phyloP scores from a whole-genome alignment of 2,888 invertebrate species.

The Drepanosiphum platanoidis region DNA sequence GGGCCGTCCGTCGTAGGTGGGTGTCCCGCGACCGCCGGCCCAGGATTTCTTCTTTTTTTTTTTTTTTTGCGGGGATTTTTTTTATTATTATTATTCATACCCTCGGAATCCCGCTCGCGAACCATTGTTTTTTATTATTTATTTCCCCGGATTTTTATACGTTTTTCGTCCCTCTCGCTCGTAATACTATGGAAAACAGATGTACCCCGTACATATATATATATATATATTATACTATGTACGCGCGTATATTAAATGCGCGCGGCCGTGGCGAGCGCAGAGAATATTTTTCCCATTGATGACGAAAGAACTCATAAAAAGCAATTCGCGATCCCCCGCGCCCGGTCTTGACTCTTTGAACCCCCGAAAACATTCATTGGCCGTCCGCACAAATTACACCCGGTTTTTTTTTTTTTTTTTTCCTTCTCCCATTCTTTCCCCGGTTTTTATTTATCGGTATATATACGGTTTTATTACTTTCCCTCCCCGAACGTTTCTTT shows the following conservation, averaged over 20 bases:
- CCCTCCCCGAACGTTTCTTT: constrained; percentile 17
- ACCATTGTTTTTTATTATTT: constrained; percentile 62
- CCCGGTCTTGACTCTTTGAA: constrained; percentile 48
- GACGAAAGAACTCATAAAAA: constrained; percentile 59
- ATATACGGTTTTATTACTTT: constrained; percentile 55
- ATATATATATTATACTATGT: neutral
- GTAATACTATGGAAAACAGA: constrained; percentile 60
- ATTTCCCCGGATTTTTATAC: constrained; percentile 52
- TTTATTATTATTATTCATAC: neutral
- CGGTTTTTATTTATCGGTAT: constrained; percentile 54
- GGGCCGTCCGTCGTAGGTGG: too few species aligned
- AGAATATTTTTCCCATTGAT: constrained; percentile 46
- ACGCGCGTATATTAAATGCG: neutral
- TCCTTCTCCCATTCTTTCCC: constrained; percentile 20
- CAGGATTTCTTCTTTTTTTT: constrained; percentile 37
- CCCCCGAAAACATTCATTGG: constrained; percentile 48
- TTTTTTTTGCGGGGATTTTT: constrained; percentile 21
- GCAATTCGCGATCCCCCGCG: constrained; percentile 48
- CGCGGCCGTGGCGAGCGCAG: neutral
- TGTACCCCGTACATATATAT: constrained; percentile 38
- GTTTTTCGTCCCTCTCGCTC: constrained; percentile 31
- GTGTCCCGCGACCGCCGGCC: constrained; percentile 29
- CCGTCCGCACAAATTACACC: constrained; percentile 56
- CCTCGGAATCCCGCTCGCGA: constrained; percentile 10
- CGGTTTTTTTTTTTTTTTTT: constrained; percentile 42